Evolutionary conservation across 2,888 invertebrate genomes (phyloP), one percentile per base, ranked within the genome.

Genomic region (Cantharis rustica): DNA sequence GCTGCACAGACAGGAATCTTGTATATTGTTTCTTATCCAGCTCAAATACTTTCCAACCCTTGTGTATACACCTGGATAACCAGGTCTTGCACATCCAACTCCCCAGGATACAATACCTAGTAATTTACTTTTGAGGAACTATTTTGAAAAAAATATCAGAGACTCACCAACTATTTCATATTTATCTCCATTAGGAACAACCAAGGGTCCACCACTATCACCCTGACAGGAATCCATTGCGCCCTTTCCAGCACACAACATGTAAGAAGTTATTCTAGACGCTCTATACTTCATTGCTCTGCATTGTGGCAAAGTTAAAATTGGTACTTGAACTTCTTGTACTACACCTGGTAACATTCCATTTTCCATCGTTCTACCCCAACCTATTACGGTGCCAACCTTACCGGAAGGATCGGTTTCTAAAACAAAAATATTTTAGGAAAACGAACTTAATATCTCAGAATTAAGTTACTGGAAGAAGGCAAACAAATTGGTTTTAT

Each of bases 181-280:
- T 86, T 93, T 94, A 76, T 94, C 94, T 31, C 93, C 94, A 81
- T 92, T 92, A 79, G 94, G 93, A 3, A 96, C 88, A 0, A 96
- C 89, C 64, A 96, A 88, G 0, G 96, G 96, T 0, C 96, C 96
- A 15, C 96, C 96, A 82, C 95, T 95, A 87, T 96, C 96, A 0
- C 96, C 96, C 88, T 96, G 96, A 84, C 96, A 96, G 0, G 96
- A 96, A 88, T 96, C 96, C 85, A 94, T 93, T 7, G 91, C 91
- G 2, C 95, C 94, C 79, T 92, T 91, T 13, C 96, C 96, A 10
- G 96, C 96, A 86, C 96, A 96, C 75, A 96, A 86, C 96, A 96
- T 96, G 84, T 95, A 95, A 73, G 91, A 90, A 10, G 95, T 96
- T 80, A 96, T 96, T 82, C 96, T 90, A 13, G 93, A 92, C 0